These are phyloP conservation scores for Hypolimnas misippus DNA, from an alignment of 2,888 invertebrate species.

Conservation along the genomic window DNA sequence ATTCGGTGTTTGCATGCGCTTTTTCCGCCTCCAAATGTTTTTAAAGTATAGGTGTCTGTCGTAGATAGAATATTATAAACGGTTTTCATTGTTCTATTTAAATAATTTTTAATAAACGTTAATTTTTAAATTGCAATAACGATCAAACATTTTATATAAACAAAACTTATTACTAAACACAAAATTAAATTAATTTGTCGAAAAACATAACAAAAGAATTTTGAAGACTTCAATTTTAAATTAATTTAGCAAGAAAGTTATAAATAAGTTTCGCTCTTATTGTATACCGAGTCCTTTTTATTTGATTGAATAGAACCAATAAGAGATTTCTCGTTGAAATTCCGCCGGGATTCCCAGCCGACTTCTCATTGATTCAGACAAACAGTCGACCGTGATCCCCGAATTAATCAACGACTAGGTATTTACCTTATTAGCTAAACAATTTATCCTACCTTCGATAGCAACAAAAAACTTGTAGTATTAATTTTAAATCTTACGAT, in stretches of 20 bases:
- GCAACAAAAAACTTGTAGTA: no score
- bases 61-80: slow-evolving; percentile 25
- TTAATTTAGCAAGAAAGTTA: neutral
- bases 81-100: slow-evolving; percentile 11
- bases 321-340: slow-evolving; percentile 30
- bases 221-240: neutral
- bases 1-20: slow-evolving; percentile 47
- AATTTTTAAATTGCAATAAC: no score
- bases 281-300: neutral
- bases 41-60: slow-evolving; percentile 33
- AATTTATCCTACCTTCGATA: slow-evolving; percentile 12
- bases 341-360: slow-evolving; percentile 23
- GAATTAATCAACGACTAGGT: slow-evolving; percentile 29
- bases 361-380: slow-evolving; percentile 31
- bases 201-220: neutral
- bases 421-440: slow-evolving; percentile 17
- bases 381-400: slow-evolving; percentile 33
- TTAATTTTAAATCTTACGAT: neutral
- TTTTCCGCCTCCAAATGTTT: slow-evolving; percentile 32
- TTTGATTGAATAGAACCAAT: slow-evolving; percentile 16
- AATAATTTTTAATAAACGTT: no score
- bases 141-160: no score
- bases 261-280: neutral
- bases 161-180: no score
- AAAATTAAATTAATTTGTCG: neutral